Evolutionary conservation across 1,140 invertebrate species (phyloP).

Genomic region (Agrilus planipennis): DNA sequence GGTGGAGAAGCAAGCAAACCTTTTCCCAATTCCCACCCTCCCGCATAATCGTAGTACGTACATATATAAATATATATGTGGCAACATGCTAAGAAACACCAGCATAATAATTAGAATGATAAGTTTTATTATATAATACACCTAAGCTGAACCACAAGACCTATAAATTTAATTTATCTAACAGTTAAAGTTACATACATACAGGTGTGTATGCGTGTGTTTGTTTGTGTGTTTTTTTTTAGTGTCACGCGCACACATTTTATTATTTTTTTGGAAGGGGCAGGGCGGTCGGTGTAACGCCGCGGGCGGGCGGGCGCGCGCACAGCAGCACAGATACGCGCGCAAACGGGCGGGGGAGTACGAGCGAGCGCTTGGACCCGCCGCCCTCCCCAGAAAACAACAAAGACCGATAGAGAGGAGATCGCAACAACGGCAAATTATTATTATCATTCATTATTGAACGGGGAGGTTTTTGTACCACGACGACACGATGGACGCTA

Average conservation of each 20-base stretch:
- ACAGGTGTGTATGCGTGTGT: slow-evolving; percentile 15
- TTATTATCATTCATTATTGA: too few species aligned
- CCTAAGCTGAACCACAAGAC: slow-evolving; percentile 32
- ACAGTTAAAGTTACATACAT: slow-evolving; percentile 29
- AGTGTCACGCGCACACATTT: slow-evolving; percentile 12
- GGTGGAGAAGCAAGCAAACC: not conserved
- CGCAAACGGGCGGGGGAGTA: too few species aligned
- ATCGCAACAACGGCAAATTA: too few species aligned
- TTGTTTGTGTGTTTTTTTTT: slow-evolving; percentile 8
- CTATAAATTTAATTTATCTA: slow-evolving; percentile 35
- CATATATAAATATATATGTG: not conserved
- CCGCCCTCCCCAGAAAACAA: too few species aligned
- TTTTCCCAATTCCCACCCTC: not conserved
- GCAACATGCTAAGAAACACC: not conserved
- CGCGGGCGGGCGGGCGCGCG: slow-evolving; percentile 16
- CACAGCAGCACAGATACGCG: slow-evolving; percentile 8
- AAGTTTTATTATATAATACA: slow-evolving; percentile 24
- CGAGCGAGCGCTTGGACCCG: too few species aligned
- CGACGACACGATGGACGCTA: too few species aligned
- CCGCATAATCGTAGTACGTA: not conserved
- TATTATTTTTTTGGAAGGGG: too few species aligned
- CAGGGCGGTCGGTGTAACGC: slow-evolving; percentile 18
- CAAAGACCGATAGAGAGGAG: too few species aligned
- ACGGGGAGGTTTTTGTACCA: too few species aligned
- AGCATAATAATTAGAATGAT: slow-evolving; percentile 3